Percentiles rank a stretch among this genome's conserved stretches.
Conservation (phyloP, 2,888 invertebrate genomes). For the Platerodrilus igneus region DNA sequence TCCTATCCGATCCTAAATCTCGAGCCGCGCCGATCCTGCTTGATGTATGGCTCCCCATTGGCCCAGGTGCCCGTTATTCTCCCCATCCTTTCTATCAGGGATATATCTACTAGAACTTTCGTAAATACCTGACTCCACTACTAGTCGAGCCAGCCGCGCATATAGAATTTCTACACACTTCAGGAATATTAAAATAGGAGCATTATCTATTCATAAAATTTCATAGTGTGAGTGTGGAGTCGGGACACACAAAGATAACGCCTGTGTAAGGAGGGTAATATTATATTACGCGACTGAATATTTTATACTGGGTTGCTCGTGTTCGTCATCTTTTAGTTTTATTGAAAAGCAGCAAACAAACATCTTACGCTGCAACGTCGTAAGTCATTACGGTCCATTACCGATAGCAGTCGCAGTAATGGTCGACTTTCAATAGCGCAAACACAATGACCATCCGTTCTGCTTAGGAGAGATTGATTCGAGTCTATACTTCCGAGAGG, state of each 20-base stretch:
- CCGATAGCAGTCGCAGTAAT: conserved; percentile 38
- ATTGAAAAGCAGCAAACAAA: conserved; percentile 7
- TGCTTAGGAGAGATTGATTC: conserved; percentile 44
- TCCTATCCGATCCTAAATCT: conserved; percentile 42
- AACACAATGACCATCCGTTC: conserved; percentile 43
- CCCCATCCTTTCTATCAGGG: conserved; percentile 30
- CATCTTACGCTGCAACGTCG: conserved; percentile 17
- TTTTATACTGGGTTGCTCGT: conserved; percentile 43
- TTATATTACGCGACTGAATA: conserved; percentile 53
- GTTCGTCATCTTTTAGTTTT: conserved; percentile 16
- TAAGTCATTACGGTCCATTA: conserved; percentile 44
- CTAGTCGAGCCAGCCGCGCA: conserved; percentile 5
- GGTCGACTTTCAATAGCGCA: conserved; percentile 28
- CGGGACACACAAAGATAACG: conserved; percentile 30
- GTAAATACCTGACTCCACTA: conserved; percentile 12
- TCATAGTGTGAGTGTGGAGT: conserved; percentile 33
- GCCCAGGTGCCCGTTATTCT: conserved; percentile 39
- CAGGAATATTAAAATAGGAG: conserved; percentile 35
- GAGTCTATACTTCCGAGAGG: conserved; percentile 38
- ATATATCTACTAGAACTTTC: conserved; percentile 15
- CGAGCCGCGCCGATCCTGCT: conserved; percentile 34
- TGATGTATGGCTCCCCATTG: conserved; percentile 46
- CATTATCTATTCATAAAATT: conserved; percentile 44
- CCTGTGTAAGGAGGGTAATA: conserved; percentile 42
- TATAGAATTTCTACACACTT: conserved; percentile 9